Evolutionary conservation across 2,888 invertebrate genomes (phyloP).

Genomic region (Liodrosophila aerea): DNA sequence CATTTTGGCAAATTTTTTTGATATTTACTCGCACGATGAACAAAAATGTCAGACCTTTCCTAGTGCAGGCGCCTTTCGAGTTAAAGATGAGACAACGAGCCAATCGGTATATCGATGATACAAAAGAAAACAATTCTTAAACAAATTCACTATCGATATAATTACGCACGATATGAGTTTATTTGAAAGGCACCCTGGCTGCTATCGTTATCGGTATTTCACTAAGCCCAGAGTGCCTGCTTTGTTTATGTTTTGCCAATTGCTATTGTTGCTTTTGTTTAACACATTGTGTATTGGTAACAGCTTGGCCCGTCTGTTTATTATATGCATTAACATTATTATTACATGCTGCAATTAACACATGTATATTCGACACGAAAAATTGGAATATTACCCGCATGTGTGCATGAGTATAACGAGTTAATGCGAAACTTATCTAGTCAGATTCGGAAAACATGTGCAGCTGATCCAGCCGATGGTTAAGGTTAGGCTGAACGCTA

Average conservation of each 20-base stretch:
- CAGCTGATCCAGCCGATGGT: constrained; percentile 35
- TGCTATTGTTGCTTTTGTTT: constrained; percentile 22
- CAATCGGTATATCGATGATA: constrained; percentile 19
- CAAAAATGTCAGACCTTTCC: constrained; percentile 31
- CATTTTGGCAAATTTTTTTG: constrained; percentile 84
- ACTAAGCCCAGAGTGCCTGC: constrained; percentile 7
- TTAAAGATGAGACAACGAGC: constrained; percentile 23
- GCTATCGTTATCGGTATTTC: too few relatives aligned
- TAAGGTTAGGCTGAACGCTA: constrained; percentile 39
- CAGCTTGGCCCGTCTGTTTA: constrained; percentile 2
- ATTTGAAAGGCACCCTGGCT: too few relatives aligned
- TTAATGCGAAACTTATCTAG: too few relatives aligned
- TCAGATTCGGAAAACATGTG: constrained; percentile 49
- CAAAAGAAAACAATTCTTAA: too few relatives aligned
- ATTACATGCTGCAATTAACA: not conserved
- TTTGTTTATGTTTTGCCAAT: constrained; percentile 51
- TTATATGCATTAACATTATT: not conserved
- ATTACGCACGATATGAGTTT: too few relatives aligned
- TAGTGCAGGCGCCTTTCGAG: constrained; percentile 40
- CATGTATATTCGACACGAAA: not conserved
- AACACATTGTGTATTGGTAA: too few relatives aligned
- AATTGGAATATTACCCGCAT: not conserved
- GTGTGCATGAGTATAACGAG: not conserved
- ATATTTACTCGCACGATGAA: constrained; percentile 38
- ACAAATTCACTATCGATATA: too few relatives aligned